These are phyloP conservation scores for Lordiphosa mommai DNA, from an alignment of 1,140 invertebrate genomes.

Conservation along the genomic window DNA sequence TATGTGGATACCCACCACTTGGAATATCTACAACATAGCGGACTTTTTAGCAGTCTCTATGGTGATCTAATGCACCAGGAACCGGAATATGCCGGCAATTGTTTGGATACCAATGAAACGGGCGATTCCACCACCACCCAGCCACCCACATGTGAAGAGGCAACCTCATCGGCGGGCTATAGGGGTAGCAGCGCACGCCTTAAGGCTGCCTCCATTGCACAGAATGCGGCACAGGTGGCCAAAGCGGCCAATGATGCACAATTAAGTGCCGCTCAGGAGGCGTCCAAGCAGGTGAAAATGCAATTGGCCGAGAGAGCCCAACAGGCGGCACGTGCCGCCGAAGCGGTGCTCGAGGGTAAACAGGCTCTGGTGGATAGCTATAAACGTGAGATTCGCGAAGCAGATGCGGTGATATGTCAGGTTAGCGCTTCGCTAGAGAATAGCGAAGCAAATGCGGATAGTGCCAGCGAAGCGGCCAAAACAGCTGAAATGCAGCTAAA, in stretches of 20 bases:
- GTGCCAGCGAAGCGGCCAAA: conserved; percentile 81
- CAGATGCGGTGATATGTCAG: conserved; percentile 83
- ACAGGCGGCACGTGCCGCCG: conserved; percentile 83
- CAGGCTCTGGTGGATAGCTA: conserved; percentile 82
- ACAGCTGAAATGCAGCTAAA: conserved; percentile 81
- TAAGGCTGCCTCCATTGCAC: conserved; percentile 82
- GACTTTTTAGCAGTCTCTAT: too few relatives aligned
- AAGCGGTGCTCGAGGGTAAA: conserved; percentile 83
- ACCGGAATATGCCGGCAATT: too few relatives aligned
- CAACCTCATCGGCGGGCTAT: too few relatives aligned
- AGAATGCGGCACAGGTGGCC: conserved; percentile 84
- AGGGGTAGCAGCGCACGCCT: too few relatives aligned
- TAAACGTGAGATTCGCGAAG: conserved; percentile 82
- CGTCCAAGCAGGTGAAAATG: conserved; percentile 83
- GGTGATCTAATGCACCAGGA: too few relatives aligned
- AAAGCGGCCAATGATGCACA: conserved; percentile 84
- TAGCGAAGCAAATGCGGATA: conserved; percentile 82
- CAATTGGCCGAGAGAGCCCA: conserved; percentile 84
- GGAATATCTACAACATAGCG: too few relatives aligned
- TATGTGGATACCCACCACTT: too few relatives aligned
- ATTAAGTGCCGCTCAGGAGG: conserved; percentile 83
- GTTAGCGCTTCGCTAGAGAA: conserved; percentile 81
- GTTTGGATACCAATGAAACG: too few relatives aligned
- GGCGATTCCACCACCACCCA: too few relatives aligned
- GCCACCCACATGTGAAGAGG: too few relatives aligned